Base-by-base conservation (phyloP, 2,797 vertebrate genomes). In the Phataginus tricuspis region DNA sequence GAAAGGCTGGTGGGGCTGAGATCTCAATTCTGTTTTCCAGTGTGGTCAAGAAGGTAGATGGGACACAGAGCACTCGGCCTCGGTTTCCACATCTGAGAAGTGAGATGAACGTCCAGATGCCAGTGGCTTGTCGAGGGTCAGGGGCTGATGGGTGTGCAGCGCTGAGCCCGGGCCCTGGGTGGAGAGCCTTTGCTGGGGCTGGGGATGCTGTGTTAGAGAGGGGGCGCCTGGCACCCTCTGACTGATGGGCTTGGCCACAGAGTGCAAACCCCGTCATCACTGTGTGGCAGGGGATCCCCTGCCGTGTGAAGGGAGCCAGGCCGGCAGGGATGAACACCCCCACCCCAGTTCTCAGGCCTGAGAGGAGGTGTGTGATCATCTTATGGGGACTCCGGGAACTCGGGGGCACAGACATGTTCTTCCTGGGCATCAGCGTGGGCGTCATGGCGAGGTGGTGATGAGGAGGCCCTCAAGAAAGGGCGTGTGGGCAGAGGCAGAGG, bases 401-500 rank as follows among this genome's bases (percentile, higher is more conserved):
- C 1, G 34, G 27, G 45, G 37, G 27, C 55, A 14, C 0, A 2
- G 64, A 9, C 0, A 1, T 29, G 27, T 12, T 64, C 53, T 42
- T 37, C 7, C n/a, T 0, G 5, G 66, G 45, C 0, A 0, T 2
- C 27, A 69, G 57, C 7, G 1, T 27, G 6, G 79, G 57, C 3
- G 0, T 53, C 15, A 9, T 7, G 15, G 63, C 4, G 45, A 34
- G 34, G 31, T 4, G 69, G 51, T 23, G 16, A 3, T 39, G 1
- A 19, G 64, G 21, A 6, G 31, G 16, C 74, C 59, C 45, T 64
- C 10, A 3, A 34, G 61, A 27, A 49, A 12, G 4, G 57, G 21
- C 1, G 0, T 16, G 3, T 10, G 71, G 91, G 74, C 49, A n/a
- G 75, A 7, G 66, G 57, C 39, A 3, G 12, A 87, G 37, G 18